phyloP scores from a whole-genome alignment of 2,888 invertebrate genomes.

The Corbicula japonica region DNA sequence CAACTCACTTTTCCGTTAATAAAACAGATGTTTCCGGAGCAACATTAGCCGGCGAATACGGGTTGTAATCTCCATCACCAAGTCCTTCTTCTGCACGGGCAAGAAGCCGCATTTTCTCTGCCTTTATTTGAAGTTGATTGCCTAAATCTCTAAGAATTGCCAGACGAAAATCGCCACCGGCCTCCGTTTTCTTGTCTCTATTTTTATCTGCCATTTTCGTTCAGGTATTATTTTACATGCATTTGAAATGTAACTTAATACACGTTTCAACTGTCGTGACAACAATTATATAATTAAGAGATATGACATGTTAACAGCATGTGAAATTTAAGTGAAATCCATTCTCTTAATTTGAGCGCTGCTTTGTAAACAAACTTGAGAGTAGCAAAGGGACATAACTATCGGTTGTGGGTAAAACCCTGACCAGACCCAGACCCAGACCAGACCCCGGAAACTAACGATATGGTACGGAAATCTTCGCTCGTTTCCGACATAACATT shows the following conservation, averaged over 20 bases:
- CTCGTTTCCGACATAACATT: too few species aligned
- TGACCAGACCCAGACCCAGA: too few species aligned
- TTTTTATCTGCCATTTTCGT: background rate
- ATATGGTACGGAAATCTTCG: too few species aligned
- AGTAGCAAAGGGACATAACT: slow-evolving; percentile 31
- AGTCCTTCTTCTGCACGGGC: slow-evolving; percentile 73
- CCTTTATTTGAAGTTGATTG: slow-evolving; percentile 70
- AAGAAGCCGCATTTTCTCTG: slow-evolving; percentile 72
- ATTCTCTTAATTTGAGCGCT: slow-evolving; percentile 29
- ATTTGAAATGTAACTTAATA: background rate
- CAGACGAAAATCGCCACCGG: slow-evolving; percentile 21
- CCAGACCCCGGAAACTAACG: too few species aligned
- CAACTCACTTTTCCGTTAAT: slow-evolving; percentile 28
- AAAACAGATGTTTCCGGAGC: background rate
- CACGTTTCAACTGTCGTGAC: too few species aligned
- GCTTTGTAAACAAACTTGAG: slow-evolving; percentile 40
- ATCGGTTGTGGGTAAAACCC: too few species aligned
- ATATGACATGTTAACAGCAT: background rate
- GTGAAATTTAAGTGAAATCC: background rate
- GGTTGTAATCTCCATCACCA: slow-evolving; percentile 66
- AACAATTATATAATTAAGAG: too few species aligned
- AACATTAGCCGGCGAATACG: slow-evolving; percentile 48
- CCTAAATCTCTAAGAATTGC: slow-evolving; percentile 64
- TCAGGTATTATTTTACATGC: background rate
- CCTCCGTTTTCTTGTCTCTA: background rate